Percentiles rank a stretch among this genome's conserved stretches.
Conservation (phyloP, 2,113 vertebrate species). For the rat (Rattus norvegicus) region GRCr8 NC_086034.1:34676001-34676500, state of each 20-base stretch:
- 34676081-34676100: neutral
- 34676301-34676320: neutral
- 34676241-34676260: neutral
- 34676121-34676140: neutral
- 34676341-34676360: neutral
- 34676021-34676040: neutral
- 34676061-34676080: neutral
- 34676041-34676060: neutral
- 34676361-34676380: neutral
- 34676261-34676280: neutral
- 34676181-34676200: neutral
- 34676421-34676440: neutral
- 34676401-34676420: neutral
- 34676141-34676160: neutral
- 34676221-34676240: neutral
- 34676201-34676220: constrained; percentile 15
- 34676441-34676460: neutral
- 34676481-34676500: neutral
- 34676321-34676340: constrained; percentile 8
- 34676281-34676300: constrained; percentile 6
- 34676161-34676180: neutral
- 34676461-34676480: neutral
- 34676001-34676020: neutral
- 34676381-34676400: neutral
- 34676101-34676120: neutral